Conservation (phyloP, 2,113 vertebrate species). For the Rhinopomastus cyanomelas region DNA sequence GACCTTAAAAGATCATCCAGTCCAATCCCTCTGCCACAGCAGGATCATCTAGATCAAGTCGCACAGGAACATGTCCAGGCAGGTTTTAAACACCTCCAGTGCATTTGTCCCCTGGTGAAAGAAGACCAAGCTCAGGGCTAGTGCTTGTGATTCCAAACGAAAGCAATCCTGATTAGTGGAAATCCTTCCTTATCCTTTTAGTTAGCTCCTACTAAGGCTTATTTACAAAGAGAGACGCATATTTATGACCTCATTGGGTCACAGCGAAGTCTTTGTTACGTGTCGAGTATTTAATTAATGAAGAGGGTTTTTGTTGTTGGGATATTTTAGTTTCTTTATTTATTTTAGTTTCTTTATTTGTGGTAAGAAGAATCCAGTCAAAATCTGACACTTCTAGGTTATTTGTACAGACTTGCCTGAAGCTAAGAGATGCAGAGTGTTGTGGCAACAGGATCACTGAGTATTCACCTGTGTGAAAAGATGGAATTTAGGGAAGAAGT, state of each 20-base stretch:
- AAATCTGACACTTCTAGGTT: neutral
- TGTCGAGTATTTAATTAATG: constrained; percentile 49
- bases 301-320: neutral
- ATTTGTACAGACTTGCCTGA: neutral
- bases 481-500: neutral
- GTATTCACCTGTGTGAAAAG: neutral
- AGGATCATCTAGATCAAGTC: too few relatives aligned
- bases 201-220: neutral
- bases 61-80: too few relatives aligned
- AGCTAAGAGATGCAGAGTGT: neutral
- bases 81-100: too few relatives aligned
- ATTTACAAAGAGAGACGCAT: constrained; percentile 16
- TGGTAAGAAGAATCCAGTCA: neutral
- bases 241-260: neutral
- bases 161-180: neutral
- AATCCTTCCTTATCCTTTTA: constrained; percentile 38
- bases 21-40: too few relatives aligned
- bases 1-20: too few relatives aligned
- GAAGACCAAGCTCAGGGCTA: neutral
- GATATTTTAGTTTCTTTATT: neutral
- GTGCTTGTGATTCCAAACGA: neutral
- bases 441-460: neutral
- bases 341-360: constrained; percentile 42
- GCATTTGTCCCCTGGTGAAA: neutral
- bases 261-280: neutral